These are phyloP conservation scores for Silurus asotus DNA, from an alignment of 2,113 vertebrate species.

Conservation along the genomic window DNA sequence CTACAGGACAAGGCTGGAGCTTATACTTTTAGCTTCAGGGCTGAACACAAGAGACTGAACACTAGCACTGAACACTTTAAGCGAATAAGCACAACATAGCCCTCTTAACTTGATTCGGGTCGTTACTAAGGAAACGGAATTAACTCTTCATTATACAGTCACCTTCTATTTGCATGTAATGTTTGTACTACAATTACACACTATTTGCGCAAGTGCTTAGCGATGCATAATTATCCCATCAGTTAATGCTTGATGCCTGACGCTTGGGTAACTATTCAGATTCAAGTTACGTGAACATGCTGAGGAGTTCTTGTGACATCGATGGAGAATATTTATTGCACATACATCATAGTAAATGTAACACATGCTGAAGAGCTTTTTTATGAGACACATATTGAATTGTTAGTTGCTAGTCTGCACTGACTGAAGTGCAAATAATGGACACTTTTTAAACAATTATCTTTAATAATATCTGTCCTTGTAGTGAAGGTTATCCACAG, in stretches of 20 bases:
- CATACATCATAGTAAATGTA: not conserved
- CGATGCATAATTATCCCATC: not conserved
- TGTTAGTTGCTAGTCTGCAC: not conserved
- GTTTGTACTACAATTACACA: constrained; percentile 4
- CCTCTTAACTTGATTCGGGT: not conserved
- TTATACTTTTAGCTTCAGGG: not conserved
- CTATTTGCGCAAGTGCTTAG: constrained; percentile 4
- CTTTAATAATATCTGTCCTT: not conserved
- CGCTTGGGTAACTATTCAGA: not conserved
- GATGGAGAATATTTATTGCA: not conserved
- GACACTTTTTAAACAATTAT: not conserved
- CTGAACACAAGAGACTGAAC: not conserved
- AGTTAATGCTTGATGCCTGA: not conserved
- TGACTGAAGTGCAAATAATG: not conserved
- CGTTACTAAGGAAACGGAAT: not conserved
- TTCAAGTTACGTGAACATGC: not conserved
- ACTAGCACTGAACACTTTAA: not conserved
- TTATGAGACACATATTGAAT: too few relatives aligned
- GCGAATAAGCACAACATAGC: not conserved
- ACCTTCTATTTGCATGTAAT: not conserved
- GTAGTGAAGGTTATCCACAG: not conserved
- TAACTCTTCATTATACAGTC: not conserved
- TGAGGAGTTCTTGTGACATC: not conserved
- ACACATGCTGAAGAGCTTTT: not conserved
- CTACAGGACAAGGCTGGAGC: not conserved